Conservation (phyloP, 2,113 vertebrate species). For the Campylomormyrus tamandua region DNA sequence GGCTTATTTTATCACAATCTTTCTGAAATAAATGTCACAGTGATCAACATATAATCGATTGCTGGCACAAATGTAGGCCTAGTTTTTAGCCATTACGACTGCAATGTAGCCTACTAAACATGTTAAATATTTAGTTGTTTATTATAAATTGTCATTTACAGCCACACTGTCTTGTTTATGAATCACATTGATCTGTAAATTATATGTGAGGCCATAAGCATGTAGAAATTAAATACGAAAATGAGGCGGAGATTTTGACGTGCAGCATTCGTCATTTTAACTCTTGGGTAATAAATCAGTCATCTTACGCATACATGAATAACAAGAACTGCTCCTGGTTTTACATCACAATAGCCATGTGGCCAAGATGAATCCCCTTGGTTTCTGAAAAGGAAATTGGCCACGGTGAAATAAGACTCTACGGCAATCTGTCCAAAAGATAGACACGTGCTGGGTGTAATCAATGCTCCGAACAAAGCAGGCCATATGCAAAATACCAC, state of each 20-base stretch:
- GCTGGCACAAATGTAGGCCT: background rate
- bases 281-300: constrained; percentile 58
- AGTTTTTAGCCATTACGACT: background rate
- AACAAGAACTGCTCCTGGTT: constrained; percentile 59
- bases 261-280: constrained; percentile 47
- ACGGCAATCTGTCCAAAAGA: constrained; percentile 65
- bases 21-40: background rate
- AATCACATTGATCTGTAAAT: background rate
- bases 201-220: background rate
- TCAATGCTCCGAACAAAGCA: constrained; percentile 40
- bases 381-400: constrained; percentile 75
- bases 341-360: constrained; percentile 53
- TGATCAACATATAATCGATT: background rate
- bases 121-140: constrained; percentile 45
- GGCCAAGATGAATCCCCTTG: constrained; percentile 50
- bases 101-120: background rate
- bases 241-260: constrained; percentile 70
- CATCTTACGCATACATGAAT: constrained; percentile 54
- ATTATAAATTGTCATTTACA: constrained; percentile 47
- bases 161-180: background rate
- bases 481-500: constrained; percentile 36
- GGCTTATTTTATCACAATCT: background rate
- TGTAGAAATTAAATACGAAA: constrained; percentile 71
- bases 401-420: constrained; percentile 56
- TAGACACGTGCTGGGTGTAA: constrained; percentile 67